phyloP scores from a whole-genome alignment of 2,888 invertebrate genomes.

The Rhorus exstirpatorius region DNA sequence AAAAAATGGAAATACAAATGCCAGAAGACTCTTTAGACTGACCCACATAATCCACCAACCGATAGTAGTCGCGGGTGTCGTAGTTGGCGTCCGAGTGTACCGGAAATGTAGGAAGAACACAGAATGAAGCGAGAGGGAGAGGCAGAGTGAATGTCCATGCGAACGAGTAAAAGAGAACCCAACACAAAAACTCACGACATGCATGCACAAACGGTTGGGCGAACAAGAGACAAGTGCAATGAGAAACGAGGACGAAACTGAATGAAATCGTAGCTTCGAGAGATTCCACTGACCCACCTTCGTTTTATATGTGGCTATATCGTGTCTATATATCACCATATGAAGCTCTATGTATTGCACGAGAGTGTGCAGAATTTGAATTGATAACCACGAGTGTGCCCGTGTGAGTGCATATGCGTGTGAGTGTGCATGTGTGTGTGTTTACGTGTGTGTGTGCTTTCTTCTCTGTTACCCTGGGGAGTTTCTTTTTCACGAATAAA shows the following conservation, averaged over 20 bases:
- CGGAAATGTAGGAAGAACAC: slow-evolving; percentile 53
- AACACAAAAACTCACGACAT: slow-evolving; percentile 19
- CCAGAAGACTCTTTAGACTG: slow-evolving; percentile 63
- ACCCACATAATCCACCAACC: slow-evolving; percentile 73
- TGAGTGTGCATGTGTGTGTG: background rate
- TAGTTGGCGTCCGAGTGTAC: slow-evolving; percentile 68
- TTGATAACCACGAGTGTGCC: slow-evolving; percentile 29
- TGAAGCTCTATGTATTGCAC: slow-evolving; percentile 42
- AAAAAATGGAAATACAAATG: slow-evolving; percentile 34
- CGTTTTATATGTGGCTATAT: slow-evolving; percentile 20
- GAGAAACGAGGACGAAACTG: slow-evolving; percentile 71
- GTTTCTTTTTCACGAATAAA: slow-evolving; percentile 20
- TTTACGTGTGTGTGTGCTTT: background rate
- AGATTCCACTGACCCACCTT: slow-evolving; percentile 40
- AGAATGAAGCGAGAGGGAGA: slow-evolving; percentile 2
- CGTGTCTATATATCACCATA: slow-evolving; percentile 36
- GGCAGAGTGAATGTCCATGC: slow-evolving; percentile 34
- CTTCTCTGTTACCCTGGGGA: background rate
- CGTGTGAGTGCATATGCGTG: background rate
- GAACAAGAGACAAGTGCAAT: slow-evolving; percentile 54
- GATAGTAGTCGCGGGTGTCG: slow-evolving; percentile 62
- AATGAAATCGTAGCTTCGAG: slow-evolving; percentile 68
- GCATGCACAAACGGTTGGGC: slow-evolving; percentile 16
- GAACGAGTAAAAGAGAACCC: slow-evolving; percentile 49
- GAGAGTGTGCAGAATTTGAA: slow-evolving; percentile 60